These are phyloP conservation scores for Meloidogyne hapla DNA, from an alignment of 1,140 invertebrate genomes.

Conservation along the genomic window DNA sequence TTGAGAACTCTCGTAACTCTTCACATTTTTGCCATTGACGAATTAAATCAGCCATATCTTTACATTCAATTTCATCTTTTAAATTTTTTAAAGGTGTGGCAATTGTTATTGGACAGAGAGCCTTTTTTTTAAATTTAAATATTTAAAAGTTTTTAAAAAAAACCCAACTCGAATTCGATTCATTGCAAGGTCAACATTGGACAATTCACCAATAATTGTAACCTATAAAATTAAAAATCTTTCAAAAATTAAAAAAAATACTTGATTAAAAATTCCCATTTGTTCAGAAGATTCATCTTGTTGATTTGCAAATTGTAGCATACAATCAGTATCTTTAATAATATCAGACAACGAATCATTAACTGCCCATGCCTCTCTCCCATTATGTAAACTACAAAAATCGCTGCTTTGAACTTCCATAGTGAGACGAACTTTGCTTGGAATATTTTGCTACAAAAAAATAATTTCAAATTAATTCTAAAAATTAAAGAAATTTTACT, in stretches of 20 bases:
- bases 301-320: conserved; percentile 42
- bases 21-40: conserved; percentile 12
- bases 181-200: conserved; percentile 32
- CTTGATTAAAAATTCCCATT: conserved; percentile 32
- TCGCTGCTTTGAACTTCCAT: conserved; percentile 36
- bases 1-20: conserved; percentile 20
- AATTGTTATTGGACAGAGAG: conserved; percentile 35
- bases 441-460: conserved; percentile 26
- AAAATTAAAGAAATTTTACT: conserved; percentile 2
- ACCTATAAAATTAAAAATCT: conserved; percentile 26
- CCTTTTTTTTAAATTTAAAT: conserved; percentile 29
- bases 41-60: conserved; percentile 17
- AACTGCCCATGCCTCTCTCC: conserved; percentile 35
- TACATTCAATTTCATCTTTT: conserved; percentile 27
- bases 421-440: conserved; percentile 28
- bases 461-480: neutral
- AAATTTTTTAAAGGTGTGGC: conserved; percentile 34
- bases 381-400: conserved; percentile 34
- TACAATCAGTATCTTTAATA: conserved; percentile 40
- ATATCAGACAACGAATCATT: conserved; percentile 42
- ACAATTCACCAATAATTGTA: conserved; percentile 33
- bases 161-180: conserved; percentile 32
- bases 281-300: conserved; percentile 26
- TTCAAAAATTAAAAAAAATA: conserved; percentile 12
- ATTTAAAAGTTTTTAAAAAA: conserved; percentile 31